These are phyloP conservation scores for Chrosomus eos DNA, from an alignment of 2,797 vertebrate species.

Conservation along the genomic window DNA sequence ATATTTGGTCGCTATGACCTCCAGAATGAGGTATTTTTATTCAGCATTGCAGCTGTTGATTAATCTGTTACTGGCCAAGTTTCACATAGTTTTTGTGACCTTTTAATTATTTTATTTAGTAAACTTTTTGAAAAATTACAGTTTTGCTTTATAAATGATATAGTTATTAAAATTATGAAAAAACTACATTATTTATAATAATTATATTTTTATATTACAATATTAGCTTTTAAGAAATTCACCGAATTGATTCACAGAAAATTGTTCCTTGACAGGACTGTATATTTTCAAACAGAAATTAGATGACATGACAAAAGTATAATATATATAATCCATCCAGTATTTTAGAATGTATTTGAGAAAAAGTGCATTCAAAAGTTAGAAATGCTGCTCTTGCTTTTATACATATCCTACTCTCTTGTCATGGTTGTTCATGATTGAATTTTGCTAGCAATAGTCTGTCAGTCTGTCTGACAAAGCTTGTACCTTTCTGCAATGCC, in stretches of 20 bases:
- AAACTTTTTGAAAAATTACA: neutral
- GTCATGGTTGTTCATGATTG: neutral
- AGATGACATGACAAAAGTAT: neutral
- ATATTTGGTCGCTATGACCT: slow-evolving; percentile 1
- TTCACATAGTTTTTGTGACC: neutral
- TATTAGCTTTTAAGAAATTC: neutral
- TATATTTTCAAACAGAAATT: neutral
- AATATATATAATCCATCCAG: neutral
- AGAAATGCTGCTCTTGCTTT: neutral
- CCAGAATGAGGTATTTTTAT: slow-evolving; percentile 5
- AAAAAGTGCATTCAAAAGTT: neutral
- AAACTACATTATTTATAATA: neutral
- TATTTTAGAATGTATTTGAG: neutral
- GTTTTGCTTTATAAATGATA: neutral
- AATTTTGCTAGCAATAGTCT: slow-evolving; percentile 3
- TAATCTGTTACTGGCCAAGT: neutral
- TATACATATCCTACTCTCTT: too few species aligned
- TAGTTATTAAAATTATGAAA: too few species aligned
- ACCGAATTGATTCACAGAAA: neutral
- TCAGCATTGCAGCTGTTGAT: neutral
- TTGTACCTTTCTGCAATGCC: slow-evolving; percentile 55
- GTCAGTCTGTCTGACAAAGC: slow-evolving; percentile 21
- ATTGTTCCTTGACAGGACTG: neutral
- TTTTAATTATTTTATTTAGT: neutral
- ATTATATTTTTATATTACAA: too few species aligned